These are phyloP conservation scores for Morone chrysops DNA, from an alignment of 2,113 vertebrate species.

Conservation along the genomic window DNA sequence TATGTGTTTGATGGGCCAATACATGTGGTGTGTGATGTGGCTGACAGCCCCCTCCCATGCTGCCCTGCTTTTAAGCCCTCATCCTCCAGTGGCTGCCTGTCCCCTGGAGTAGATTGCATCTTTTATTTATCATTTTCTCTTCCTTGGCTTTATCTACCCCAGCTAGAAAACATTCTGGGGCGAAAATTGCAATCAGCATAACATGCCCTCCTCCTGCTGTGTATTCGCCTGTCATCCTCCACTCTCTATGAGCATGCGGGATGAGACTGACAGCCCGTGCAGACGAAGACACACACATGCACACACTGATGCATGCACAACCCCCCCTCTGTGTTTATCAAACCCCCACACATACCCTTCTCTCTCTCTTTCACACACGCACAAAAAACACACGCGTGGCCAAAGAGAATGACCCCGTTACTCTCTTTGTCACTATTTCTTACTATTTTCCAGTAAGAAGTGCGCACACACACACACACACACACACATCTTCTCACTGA, in stretches of 20 bases:
- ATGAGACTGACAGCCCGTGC: slow-evolving; percentile 85
- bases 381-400: slow-evolving; percentile 39
- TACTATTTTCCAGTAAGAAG: slow-evolving; percentile 40
- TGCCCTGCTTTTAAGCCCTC: slow-evolving; percentile 82
- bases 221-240: slow-evolving; percentile 94
- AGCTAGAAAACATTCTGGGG: slow-evolving; percentile 87
- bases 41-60: slow-evolving; percentile 80
- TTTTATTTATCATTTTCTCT: slow-evolving; percentile 95
- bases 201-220: slow-evolving; percentile 91
- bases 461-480: slow-evolving; percentile 17
- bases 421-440: slow-evolving; percentile 48
- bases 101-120: slow-evolving; percentile 94
- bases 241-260: slow-evolving; percentile 88
- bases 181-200: slow-evolving; percentile 96
- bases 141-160: slow-evolving; percentile 94
- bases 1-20: slow-evolving; percentile 82
- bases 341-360: slow-evolving; percentile 54
- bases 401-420: slow-evolving; percentile 59
- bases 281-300: slow-evolving; percentile 73
- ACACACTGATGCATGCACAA: slow-evolving; percentile 62
- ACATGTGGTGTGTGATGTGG: slow-evolving; percentile 81
- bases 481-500: slow-evolving; percentile 33
- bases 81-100: slow-evolving; percentile 83
- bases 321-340: slow-evolving; percentile 73
- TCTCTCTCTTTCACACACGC: slow-evolving; percentile 31